Evolutionary conservation across 2,888 invertebrate species (phyloP).

Genomic region (Rhamnusium bicolor): DNA sequence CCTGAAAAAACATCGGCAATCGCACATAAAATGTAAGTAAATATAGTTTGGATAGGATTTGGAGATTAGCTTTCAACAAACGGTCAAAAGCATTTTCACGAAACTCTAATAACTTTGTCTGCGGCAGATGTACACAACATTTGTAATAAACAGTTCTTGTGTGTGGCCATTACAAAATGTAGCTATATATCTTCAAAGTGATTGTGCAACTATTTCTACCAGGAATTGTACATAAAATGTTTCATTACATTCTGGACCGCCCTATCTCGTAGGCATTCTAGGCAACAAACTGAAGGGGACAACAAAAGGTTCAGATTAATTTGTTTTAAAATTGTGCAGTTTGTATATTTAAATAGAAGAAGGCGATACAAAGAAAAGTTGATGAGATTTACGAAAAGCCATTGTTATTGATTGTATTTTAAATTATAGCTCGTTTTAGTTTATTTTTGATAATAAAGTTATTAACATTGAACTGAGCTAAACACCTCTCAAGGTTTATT

Average conservation of each 20-base stretch:
- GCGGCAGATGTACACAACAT: not conserved
- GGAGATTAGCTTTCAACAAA: not conserved
- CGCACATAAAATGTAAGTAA: not conserved
- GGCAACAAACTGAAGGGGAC: not conserved
- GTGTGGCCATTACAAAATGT: not conserved
- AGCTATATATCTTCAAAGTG: not conserved
- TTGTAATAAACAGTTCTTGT: not conserved
- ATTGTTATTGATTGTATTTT: no score
- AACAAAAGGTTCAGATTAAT: not conserved
- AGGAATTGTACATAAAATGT: not conserved
- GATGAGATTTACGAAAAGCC: no score
- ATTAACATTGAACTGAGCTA: no score
- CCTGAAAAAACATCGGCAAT: not conserved
- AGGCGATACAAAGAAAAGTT: no score
- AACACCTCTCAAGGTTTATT: no score
- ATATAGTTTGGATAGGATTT: not conserved
- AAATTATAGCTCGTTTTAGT: no score
- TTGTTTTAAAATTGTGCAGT: not conserved
- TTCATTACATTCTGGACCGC: not conserved
- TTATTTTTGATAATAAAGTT: no score
- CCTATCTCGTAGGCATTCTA: not conserved
- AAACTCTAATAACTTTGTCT: constrained; percentile 7
- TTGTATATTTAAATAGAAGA: not conserved
- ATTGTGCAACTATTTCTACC: not conserved
- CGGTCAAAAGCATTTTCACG: not conserved